Evolutionary conservation across 1,140 invertebrate genomes (phyloP).

Genomic region (Oedothorax gibbosus): DNA sequence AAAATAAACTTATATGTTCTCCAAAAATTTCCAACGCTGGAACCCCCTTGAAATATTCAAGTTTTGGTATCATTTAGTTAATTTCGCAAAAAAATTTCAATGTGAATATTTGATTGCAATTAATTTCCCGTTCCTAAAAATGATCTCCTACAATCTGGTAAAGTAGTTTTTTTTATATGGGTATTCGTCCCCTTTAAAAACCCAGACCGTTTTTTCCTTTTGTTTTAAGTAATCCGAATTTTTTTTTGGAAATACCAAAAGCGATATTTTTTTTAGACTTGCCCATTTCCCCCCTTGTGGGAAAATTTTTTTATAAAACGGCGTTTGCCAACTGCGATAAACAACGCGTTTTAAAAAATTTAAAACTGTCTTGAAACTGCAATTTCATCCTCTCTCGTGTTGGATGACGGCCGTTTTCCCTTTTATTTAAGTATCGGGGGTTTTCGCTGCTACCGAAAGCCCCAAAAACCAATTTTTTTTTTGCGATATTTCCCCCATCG

Average conservation of each 20-base stretch:
- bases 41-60: too few relatives aligned
- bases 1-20: too few relatives aligned
- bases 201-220: too few relatives aligned
- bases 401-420: background rate
- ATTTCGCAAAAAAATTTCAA: too few relatives aligned
- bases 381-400: background rate
- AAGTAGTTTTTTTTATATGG: background rate
- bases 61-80: too few relatives aligned
- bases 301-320: background rate
- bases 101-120: background rate
- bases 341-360: background rate
- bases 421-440: background rate
- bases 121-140: background rate
- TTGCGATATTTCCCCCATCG: background rate
- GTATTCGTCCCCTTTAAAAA: too few relatives aligned
- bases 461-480: background rate
- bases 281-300: background rate
- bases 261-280: background rate
- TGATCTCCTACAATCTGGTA: background rate
- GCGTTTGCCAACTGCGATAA: background rate
- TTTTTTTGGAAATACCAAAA: background rate
- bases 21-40: too few relatives aligned
- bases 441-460: background rate
- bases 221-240: background rate
- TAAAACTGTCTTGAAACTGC: background rate